These are phyloP conservation scores for Amia ocellicauda DNA, from an alignment of 2,113 vertebrate species.

Conservation along the genomic window DNA sequence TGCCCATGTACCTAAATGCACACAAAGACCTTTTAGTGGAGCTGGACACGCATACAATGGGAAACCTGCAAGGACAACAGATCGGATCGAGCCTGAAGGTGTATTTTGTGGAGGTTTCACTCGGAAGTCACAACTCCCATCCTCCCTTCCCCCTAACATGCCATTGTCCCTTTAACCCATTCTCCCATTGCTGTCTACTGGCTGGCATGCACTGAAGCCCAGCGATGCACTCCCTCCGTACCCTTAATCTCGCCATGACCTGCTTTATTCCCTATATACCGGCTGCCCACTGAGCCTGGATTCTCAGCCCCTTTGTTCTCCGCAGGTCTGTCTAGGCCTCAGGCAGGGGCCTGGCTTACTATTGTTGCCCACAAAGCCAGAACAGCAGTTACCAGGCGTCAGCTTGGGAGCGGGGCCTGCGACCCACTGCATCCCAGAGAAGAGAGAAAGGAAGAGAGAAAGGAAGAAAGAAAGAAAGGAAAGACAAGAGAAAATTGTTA, in stretches of 20 bases:
- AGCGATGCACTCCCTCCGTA: conserved; percentile 26
- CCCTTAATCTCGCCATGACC: conserved; percentile 71
- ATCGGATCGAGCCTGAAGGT: too few species aligned
- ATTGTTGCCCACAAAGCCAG: conserved; percentile 67
- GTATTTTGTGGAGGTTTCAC: too few species aligned
- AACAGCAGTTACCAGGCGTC: conserved; percentile 60
- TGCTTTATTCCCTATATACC: conserved; percentile 55
- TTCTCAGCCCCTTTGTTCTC: conserved; percentile 49
- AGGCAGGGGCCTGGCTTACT: conserved; percentile 66
- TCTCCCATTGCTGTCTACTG: conserved; percentile 17
- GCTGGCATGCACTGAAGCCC: conserved; percentile 27
- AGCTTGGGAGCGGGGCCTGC: conserved; percentile 55
- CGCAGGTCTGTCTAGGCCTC: conserved; percentile 58
- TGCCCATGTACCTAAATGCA: too few species aligned
- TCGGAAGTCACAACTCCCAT: not conserved
- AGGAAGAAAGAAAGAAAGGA: not conserved
- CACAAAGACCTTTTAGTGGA: too few species aligned
- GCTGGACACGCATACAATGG: too few species aligned
- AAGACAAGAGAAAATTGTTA: not conserved
- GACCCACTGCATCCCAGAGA: conserved; percentile 17
- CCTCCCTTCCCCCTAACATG: conserved; percentile 1
- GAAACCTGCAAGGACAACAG: too few species aligned
- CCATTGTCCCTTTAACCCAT: conserved; percentile 6
- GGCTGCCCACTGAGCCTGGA: conserved; percentile 47
- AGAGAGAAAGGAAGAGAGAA: not conserved